Evolutionary conservation across 2,888 invertebrate species (phyloP), one percentile per base, ranked within the genome.

Genomic region (Oscheius onirici): DNA sequence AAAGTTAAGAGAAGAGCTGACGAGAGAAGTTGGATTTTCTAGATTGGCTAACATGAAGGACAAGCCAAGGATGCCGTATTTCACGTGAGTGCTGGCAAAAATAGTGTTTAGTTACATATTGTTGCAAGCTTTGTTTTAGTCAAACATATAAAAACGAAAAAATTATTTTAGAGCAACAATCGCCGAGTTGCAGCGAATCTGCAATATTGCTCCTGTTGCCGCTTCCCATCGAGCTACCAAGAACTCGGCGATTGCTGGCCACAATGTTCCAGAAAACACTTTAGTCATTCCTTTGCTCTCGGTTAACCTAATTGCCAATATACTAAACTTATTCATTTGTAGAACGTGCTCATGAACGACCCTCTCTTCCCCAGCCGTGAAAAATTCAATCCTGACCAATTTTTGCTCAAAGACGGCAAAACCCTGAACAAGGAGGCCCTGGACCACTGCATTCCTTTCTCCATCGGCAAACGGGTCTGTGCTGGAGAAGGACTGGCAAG

Each of bases 401-500:
- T 78, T 63, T 69, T 83, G 3, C 41, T 55, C 15, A 58, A 58
- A 0, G 82, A 81, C 46, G 76, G 77, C 49, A 76, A 74, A 57
- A 77, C 77, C 0, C 49, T 69, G 2, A 74, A 77, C 24, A 80
- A 80, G 68, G 78, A 74, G 15, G 67, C 72, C 0, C 43, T 81
- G 0, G 81, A 81, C 10, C 69, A 67, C 26, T 60, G 69, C 6
- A 73, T 78, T 34, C 76, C 80, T 5, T 81, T 81, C 72, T 74
- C 76, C 24, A 65, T 80, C 26, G 81, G 81, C n/a, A 78, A 79
- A 49, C 49, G 81, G 24, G 43, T 61, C 24, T 81, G 81, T 67
- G 77, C 77, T 11, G 81, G 81, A 17, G 81, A 81, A 43, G 79
- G 77, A 24, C 55, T 81, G 24, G 80, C 81, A 0, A 52, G 78